These are phyloP conservation scores for Clistopyga incitator DNA, from an alignment of 2,888 invertebrate species.

Conservation along the genomic window DNA sequence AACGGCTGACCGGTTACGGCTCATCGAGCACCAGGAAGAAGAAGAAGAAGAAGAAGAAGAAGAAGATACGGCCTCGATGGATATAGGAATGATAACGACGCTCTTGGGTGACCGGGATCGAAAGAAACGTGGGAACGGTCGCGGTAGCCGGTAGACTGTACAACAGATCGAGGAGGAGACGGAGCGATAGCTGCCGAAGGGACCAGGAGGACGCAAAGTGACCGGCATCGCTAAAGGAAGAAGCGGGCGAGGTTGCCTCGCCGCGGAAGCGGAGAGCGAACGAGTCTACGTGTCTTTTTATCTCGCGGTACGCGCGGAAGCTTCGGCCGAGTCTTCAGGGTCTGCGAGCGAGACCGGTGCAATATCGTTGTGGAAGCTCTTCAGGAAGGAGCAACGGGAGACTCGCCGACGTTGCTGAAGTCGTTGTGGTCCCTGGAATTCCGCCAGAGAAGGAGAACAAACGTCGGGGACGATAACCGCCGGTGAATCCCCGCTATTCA, in stretches of 20 bases:
- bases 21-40: background rate
- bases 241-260: slow-evolving; percentile 22
- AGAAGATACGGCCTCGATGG: slow-evolving; percentile 1
- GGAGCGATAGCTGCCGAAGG: slow-evolving; percentile 38
- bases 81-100: slow-evolving; percentile 43
- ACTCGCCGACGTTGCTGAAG: slow-evolving; percentile 25
- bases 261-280: slow-evolving; percentile 49
- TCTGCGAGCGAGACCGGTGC: slow-evolving; percentile 14
- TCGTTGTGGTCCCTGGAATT: slow-evolving; percentile 48
- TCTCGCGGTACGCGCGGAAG: slow-evolving; percentile 18
- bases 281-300: slow-evolving; percentile 50
- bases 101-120: background rate
- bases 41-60: slow-evolving; percentile 1
- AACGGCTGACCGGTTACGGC: slow-evolving; percentile 15
- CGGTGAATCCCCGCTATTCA: slow-evolving; percentile 11
- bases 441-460: slow-evolving; percentile 55
- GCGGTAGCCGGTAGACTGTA: slow-evolving; percentile 17
- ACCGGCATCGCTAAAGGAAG: slow-evolving; percentile 40
- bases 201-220: slow-evolving; percentile 23
- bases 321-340: slow-evolving; percentile 42
- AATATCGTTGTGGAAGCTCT: background rate
- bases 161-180: slow-evolving; percentile 35
- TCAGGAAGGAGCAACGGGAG: background rate
- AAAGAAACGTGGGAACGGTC: slow-evolving; percentile 59
- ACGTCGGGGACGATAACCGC: slow-evolving; percentile 33